phyloP scores from a whole-genome alignment of 2,888 invertebrate genomes.

The Dromius quadrimaculatus region DNA sequence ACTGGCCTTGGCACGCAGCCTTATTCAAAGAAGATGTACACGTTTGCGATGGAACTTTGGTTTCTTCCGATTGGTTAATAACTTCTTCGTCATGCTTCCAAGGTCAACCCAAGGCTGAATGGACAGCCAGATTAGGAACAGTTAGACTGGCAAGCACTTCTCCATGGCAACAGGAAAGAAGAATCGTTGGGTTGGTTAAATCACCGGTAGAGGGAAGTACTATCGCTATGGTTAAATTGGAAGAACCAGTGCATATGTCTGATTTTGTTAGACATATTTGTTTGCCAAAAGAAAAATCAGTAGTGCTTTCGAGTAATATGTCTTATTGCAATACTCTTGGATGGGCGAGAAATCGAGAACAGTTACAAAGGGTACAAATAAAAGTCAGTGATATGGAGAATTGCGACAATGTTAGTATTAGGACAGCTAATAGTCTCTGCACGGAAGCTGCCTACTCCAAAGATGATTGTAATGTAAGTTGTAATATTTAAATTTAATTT shows the following conservation, averaged over 20 bases:
- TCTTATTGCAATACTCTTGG: constrained; percentile 85
- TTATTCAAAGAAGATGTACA: constrained; percentile 86
- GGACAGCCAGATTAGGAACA: constrained; percentile 84
- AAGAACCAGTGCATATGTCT: constrained; percentile 79
- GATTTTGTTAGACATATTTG: constrained; percentile 89
- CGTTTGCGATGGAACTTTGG: constrained; percentile 88
- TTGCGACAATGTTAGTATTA: constrained; percentile 88
- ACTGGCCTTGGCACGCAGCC: constrained; percentile 94
- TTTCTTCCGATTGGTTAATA: constrained; percentile 85
- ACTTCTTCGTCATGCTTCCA: constrained; percentile 89
- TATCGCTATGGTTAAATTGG: constrained; percentile 83
- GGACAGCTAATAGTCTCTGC: constrained; percentile 85
- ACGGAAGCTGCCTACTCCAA: constrained; percentile 83
- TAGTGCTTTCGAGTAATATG: constrained; percentile 59
- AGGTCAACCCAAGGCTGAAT: constrained; percentile 89
- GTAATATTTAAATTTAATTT: background rate
- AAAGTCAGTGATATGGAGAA: constrained; percentile 82
- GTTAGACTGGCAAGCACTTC: constrained; percentile 80
- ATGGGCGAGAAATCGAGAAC: constrained; percentile 87
- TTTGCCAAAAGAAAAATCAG: constrained; percentile 73
- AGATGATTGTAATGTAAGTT: constrained; percentile 86
- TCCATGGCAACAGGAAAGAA: constrained; percentile 89
- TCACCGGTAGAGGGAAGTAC: constrained; percentile 92
- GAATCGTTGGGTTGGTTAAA: constrained; percentile 88
- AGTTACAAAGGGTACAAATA: constrained; percentile 84